Evolutionary conservation across 2,888 invertebrate species (phyloP).

Genomic region (Drosophila multiciliata): DNA sequence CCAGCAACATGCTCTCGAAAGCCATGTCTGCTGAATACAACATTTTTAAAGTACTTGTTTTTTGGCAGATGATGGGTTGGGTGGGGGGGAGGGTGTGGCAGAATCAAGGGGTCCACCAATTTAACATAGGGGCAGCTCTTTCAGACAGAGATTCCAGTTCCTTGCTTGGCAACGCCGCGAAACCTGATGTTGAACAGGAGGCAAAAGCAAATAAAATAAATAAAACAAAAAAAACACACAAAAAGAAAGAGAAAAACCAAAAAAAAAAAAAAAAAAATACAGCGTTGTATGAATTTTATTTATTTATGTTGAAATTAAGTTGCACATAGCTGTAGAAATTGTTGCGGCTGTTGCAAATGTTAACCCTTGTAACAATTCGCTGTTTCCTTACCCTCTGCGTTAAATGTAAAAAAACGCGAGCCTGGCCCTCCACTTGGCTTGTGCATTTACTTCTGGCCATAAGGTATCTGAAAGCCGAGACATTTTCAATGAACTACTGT

Average conservation of each 20-base stretch:
- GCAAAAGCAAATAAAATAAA: constrained; percentile 1
- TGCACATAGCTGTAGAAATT: constrained; percentile 73
- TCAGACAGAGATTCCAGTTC: constrained; percentile 17
- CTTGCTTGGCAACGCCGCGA: constrained; percentile 22
- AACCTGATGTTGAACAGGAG: constrained; percentile 32
- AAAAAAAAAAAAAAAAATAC: constrained; percentile 14
- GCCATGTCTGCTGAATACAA: constrained; percentile 32
- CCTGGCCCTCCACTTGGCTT: neutral
- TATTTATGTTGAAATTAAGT: constrained; percentile 81
- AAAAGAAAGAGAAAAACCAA: constrained; percentile 12
- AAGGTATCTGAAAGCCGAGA: constrained; percentile 24
- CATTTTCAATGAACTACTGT: neutral
- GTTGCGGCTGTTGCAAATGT: constrained; percentile 68
- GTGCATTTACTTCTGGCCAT: neutral
- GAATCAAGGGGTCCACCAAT: constrained; percentile 1
- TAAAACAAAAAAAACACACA: neutral
- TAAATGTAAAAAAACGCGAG: neutral
- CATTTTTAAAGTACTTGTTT: constrained; percentile 23
- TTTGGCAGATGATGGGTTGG: neutral
- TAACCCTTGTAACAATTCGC: constrained; percentile 64
- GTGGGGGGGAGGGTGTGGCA: neutral
- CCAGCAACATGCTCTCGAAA: constrained; percentile 9
- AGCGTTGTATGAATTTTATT: constrained; percentile 57
- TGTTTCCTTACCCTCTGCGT: constrained; percentile 28
- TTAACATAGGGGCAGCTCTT: constrained; percentile 30